These are phyloP conservation scores for Aspiorhynchus laticeps DNA, from an alignment of 2,113 vertebrate genomes.

Conservation along the genomic window DNA sequence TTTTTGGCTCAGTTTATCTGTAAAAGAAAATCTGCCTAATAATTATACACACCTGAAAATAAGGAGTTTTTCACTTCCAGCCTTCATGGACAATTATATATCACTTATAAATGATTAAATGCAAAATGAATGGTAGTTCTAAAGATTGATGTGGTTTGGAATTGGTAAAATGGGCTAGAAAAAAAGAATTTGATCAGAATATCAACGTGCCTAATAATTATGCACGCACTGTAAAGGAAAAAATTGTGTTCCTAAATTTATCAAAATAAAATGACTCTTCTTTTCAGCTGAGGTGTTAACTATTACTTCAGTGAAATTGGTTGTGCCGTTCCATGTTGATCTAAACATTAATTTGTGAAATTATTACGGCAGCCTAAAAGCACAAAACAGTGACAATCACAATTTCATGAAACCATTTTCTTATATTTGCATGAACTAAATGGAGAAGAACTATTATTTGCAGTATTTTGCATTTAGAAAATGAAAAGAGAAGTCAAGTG, in stretches of 20 bases:
- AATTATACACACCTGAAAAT: too few species aligned
- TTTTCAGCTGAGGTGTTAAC: not conserved
- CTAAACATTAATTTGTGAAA: not conserved
- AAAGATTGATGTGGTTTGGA: too few species aligned
- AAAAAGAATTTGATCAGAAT: not conserved
- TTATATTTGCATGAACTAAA: not conserved
- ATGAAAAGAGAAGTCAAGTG: conserved; percentile 17
- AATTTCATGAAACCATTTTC: not conserved
- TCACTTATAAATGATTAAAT: too few species aligned
- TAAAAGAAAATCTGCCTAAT: too few species aligned
- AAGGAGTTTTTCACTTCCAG: too few species aligned
- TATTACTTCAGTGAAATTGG: not conserved
- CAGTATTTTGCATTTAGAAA: not conserved
- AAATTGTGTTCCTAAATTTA: not conserved
- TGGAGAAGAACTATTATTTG: conserved; percentile 6
- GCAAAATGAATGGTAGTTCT: not conserved
- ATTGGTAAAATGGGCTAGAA: too few species aligned
- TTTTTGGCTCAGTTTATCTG: too few species aligned
- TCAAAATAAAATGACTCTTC: not conserved
- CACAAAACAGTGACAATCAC: not conserved
- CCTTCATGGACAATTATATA: too few species aligned
- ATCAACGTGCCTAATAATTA: too few species aligned
- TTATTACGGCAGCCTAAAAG: not conserved
- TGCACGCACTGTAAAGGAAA: not conserved
- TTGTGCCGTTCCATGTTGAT: not conserved